phyloP scores from a whole-genome alignment of 2,888 invertebrate species.

The Caradrina clavipalpis region DNA sequence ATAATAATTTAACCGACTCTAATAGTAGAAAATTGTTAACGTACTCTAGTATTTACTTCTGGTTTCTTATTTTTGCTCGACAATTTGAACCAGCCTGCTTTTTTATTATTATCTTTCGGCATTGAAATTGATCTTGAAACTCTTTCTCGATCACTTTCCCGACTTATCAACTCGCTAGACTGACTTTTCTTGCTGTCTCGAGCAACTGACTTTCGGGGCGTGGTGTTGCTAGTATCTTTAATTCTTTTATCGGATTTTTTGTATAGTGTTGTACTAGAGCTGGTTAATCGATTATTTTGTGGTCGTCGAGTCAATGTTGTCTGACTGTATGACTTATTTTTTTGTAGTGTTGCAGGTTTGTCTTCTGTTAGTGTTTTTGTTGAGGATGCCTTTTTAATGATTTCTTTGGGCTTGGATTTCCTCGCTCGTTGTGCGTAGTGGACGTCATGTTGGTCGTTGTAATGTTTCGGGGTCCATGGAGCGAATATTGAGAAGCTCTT shows the following conservation, averaged over 20 bases:
- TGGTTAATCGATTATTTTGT: constrained; percentile 79
- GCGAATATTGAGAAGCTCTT: constrained; percentile 96
- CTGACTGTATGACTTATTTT: constrained; percentile 87
- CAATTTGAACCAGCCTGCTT: constrained; percentile 94
- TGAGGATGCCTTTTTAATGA: constrained; percentile 86
- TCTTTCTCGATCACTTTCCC: constrained; percentile 87
- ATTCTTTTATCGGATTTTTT: constrained; percentile 86
- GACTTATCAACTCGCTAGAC: constrained; percentile 92
- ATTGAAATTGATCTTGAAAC: constrained; percentile 93
- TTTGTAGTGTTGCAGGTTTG: constrained; percentile 82
- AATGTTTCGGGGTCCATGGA: constrained; percentile 95
- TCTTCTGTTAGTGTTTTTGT: constrained; percentile 80
- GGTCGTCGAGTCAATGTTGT: constrained; percentile 82
- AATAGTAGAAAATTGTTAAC: constrained; percentile 65
- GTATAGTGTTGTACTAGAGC: constrained; percentile 84
- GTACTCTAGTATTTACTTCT: constrained; percentile 84
- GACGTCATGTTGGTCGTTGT: constrained; percentile 94
- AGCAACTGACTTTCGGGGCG: constrained; percentile 84
- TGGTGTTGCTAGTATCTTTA: constrained; percentile 72
- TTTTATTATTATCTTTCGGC: constrained; percentile 93
- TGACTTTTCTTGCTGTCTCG: constrained; percentile 89
- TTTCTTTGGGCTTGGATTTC: constrained; percentile 80
- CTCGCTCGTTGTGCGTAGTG: constrained; percentile 93
- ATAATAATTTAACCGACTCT: constrained; percentile 24
- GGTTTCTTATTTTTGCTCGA: constrained; percentile 87